Conservation (phyloP, 2,797 vertebrate species). For the Macroramphosus scolopax region DNA sequence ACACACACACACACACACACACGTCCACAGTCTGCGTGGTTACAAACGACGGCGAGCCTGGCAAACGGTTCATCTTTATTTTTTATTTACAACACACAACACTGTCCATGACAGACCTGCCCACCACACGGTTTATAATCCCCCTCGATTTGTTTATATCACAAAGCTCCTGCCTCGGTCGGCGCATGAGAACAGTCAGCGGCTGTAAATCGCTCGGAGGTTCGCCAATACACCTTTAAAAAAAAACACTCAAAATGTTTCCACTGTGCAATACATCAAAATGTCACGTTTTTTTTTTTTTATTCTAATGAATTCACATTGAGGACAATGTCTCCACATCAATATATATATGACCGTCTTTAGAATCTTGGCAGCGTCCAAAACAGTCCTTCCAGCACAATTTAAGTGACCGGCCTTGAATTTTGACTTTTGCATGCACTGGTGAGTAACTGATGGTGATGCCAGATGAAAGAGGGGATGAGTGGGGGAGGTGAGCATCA, state of each 20-base stretch:
- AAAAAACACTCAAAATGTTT: conserved; percentile 37
- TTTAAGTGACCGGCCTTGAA: conserved; percentile 25
- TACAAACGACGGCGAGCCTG: conserved; percentile 18
- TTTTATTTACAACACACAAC: conserved; percentile 67
- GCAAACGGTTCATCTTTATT: conserved; percentile 25
- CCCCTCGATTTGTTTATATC: conserved; percentile 36
- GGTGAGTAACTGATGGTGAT: conserved; percentile 35
- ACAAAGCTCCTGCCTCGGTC: conserved; percentile 23
- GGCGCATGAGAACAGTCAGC: conserved; percentile 10
- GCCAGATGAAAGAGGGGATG: not conserved
- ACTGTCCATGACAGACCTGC: conserved; percentile 26
- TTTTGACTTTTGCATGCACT: conserved; percentile 47
- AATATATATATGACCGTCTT: conserved; percentile 43
- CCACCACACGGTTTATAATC: conserved; percentile 36
- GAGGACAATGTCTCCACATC: conserved; percentile 50
- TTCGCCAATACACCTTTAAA: conserved; percentile 19
- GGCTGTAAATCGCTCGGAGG: conserved; percentile 19
- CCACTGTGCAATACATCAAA: conserved; percentile 44
- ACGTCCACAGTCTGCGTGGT: not conserved
- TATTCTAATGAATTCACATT: conserved; percentile 46
- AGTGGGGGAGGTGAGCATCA: conserved; percentile 4
- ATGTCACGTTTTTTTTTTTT: conserved; percentile 21
- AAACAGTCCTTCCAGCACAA: conserved; percentile 14
- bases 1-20: conserved; percentile 7
- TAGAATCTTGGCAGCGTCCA: conserved; percentile 14